Base-by-base conservation (phyloP, 2,888 invertebrate species). In the Tetragonisca angustula region DNA sequence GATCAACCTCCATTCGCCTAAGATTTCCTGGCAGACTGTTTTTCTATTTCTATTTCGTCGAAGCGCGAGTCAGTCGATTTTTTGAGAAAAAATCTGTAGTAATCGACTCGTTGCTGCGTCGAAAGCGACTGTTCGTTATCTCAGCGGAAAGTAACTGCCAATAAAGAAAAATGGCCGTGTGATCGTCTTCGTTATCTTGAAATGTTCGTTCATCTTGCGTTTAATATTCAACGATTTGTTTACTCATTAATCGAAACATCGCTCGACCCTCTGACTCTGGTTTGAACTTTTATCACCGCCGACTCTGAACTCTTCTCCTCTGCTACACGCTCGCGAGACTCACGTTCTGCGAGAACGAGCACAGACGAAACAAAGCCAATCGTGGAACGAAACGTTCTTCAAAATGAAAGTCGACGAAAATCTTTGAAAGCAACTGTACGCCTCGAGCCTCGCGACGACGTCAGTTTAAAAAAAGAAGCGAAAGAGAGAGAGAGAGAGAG, bases 71-170 rank as follows among this genome's bases (percentile, higher is more conserved):
- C 27, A 56, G n/a, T 56, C n/a, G n/a, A 49, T 21, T 56, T 67
- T 27, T 67, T 27, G 67, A 2, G 0, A 56, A 6, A 1, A 68
- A 75, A 75, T 75, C 49, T 49, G 67, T 3, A 49, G 56, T 67
- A 68, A 67, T 68, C 75, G 49, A 27, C 59, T n/a, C 36, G 36
- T 19, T n/a, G 11, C 75, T 56, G 67, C 75, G 17, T 43, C 67
- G 67, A 56, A 24, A 67, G 21, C 21, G 27, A 17, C 36, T 27
- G 21, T 75, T 75, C 43, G 64, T 65, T 67, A 49, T 59, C n/a
- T 67, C 54, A 27, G 43, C 21, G 67, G 43, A 59, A 59, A 67
- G 56, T 56, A 56, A 56, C 27, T 56, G 49, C 11, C 56, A 21
- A 56, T 67, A 56, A 72, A 61, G 49, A 43, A 49, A 21, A 56